Conservation (phyloP, 2,113 vertebrate species). For the Jaculus jaculus region DNA sequence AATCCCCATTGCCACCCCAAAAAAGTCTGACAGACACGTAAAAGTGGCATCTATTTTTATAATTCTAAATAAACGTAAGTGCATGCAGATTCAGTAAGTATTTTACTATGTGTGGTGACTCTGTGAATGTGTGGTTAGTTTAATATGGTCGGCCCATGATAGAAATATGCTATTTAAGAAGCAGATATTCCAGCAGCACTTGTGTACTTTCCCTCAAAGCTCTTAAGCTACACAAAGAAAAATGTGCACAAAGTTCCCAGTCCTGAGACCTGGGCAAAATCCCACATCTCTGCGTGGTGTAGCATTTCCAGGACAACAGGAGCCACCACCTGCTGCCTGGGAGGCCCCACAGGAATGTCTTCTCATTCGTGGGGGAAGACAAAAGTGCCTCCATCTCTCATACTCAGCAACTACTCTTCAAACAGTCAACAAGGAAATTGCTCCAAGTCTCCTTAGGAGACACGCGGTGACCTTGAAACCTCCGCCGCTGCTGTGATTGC, state of each 20-base stretch:
- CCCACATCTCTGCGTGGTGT: neutral
- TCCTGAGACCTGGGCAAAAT: neutral
- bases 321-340: neutral
- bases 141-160: neutral
- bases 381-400: neutral
- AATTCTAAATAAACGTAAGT: neutral
- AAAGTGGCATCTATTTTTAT: neutral
- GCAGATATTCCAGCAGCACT: neutral
- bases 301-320: neutral
- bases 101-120: neutral
- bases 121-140: neutral
- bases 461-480: neutral
- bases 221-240: neutral
- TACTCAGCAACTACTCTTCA: neutral
- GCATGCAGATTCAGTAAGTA: neutral
- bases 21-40: neutral
- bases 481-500: neutral
- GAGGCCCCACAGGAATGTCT: neutral
- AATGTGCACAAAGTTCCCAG: neutral
- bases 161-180: conserved; percentile 5
- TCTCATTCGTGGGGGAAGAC: neutral
- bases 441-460: neutral
- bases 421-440: neutral
- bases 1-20: no score
- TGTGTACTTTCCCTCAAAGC: neutral